Evolutionary conservation across 2,888 invertebrate species (phyloP).

Genomic region (Nudaria mundana): DNA sequence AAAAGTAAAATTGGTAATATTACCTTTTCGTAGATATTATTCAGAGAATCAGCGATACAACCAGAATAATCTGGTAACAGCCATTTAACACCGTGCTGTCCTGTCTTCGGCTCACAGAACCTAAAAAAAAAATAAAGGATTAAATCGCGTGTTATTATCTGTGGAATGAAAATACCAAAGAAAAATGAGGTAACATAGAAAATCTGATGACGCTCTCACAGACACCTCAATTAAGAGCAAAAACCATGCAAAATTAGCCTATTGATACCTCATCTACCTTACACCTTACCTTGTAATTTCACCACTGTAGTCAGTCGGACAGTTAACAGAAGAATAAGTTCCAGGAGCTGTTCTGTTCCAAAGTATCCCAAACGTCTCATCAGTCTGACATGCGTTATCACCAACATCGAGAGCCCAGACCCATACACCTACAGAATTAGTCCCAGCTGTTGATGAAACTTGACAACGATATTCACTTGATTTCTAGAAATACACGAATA

Average conservation of each 20-base stretch:
- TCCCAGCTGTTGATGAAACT: slow-evolving; percentile 79
- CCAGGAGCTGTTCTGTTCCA: slow-evolving; percentile 87
- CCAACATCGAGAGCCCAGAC: slow-evolving; percentile 85
- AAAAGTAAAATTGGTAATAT: slow-evolving; percentile 49
- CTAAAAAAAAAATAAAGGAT: too few species aligned
- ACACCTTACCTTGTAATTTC: slow-evolving; percentile 58
- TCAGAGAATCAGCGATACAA: slow-evolving; percentile 85
- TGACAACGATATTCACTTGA: slow-evolving; percentile 89
- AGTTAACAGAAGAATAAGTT: slow-evolving; percentile 79
- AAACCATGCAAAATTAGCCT: too few species aligned
- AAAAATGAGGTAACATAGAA: too few species aligned
- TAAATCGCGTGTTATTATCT: too few species aligned
- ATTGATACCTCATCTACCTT: too few species aligned
- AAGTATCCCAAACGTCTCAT: slow-evolving; percentile 78
- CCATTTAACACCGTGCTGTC: slow-evolving; percentile 85
- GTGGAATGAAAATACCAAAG: too few species aligned
- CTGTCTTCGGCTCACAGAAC: slow-evolving; percentile 72
- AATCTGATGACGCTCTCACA: too few species aligned
- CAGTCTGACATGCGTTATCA: slow-evolving; percentile 70
- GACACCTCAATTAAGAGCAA: too few species aligned
- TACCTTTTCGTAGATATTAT: slow-evolving; percentile 84
- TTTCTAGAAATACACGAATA: slow-evolving; percentile 75
- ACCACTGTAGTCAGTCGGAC: slow-evolving; percentile 77
- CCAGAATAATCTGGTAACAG: slow-evolving; percentile 87
- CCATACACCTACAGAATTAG: slow-evolving; percentile 78